These are phyloP conservation scores for Xyrichtys novacula DNA, from an alignment of 2,797 vertebrate genomes.

Conservation along the genomic window DNA sequence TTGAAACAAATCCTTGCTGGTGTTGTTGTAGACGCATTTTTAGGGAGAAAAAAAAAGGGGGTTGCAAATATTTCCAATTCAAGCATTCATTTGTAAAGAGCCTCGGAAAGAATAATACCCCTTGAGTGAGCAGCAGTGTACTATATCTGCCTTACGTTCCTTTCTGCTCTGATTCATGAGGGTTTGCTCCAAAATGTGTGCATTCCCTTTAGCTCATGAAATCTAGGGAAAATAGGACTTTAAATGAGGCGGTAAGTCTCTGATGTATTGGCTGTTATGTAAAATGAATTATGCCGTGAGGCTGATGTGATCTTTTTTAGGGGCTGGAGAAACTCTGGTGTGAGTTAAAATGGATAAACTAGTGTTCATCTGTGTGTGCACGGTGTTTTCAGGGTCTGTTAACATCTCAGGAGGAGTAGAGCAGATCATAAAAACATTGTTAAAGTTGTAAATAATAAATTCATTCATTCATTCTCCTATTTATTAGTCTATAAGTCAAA, in stretches of 20 bases:
- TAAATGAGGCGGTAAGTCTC: slow-evolving; percentile 79
- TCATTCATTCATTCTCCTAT: background rate
- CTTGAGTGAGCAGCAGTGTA: slow-evolving; percentile 61
- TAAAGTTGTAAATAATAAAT: background rate
- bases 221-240: slow-evolving; percentile 77
- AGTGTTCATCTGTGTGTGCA: background rate
- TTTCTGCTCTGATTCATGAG: slow-evolving; percentile 68
- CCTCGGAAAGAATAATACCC: slow-evolving; percentile 84
- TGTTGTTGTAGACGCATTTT: slow-evolving; percentile 73
- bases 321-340: slow-evolving; percentile 35
- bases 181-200: slow-evolving; percentile 70
- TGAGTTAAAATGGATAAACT: slow-evolving; percentile 7
- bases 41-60: slow-evolving; percentile 48
- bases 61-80: slow-evolving; percentile 84
- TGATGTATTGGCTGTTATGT: slow-evolving; percentile 67
- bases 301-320: slow-evolving; percentile 61
- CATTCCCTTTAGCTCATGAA: slow-evolving; percentile 77
- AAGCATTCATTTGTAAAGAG: slow-evolving; percentile 84
- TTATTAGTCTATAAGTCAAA: background rate
- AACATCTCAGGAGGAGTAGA: no score
- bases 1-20: slow-evolving; percentile 71
- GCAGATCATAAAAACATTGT: background rate
- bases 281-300: slow-evolving; percentile 69
- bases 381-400: background rate
- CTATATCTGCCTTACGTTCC: slow-evolving; percentile 72